A percentile compares a stretch with the other conserved stretches of the same genome.
Evolutionary conservation across 2,888 invertebrate species (phyloP).

Genomic region (Sarcophaga subvicina): DNA sequence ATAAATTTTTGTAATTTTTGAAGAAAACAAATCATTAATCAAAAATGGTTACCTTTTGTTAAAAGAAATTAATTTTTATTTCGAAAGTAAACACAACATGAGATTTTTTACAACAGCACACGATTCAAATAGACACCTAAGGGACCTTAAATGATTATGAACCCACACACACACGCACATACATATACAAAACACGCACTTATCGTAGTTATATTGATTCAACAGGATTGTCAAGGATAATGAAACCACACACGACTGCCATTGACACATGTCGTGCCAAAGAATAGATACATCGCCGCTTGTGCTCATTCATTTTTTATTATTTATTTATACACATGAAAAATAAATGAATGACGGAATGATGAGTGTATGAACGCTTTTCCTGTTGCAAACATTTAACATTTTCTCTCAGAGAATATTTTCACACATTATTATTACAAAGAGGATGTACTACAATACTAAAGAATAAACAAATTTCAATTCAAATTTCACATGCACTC

Average conservation of each 20-base stretch:
- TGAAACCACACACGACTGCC: slow-evolving; percentile 72
- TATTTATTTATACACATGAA: slow-evolving; percentile 57
- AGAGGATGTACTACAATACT: slow-evolving; percentile 73
- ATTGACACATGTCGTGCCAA: slow-evolving; percentile 77
- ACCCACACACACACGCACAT: slow-evolving; percentile 66
- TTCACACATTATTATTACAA: slow-evolving; percentile 78
- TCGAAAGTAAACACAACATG: slow-evolving; percentile 73
- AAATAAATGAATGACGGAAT: slow-evolving; percentile 28
- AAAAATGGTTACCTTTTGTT: slow-evolving; percentile 70
- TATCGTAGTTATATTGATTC: slow-evolving; percentile 64
- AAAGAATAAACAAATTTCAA: slow-evolving; percentile 66
- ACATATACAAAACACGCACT: slow-evolving; percentile 41
- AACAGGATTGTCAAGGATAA: slow-evolving; percentile 66
- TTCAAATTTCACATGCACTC: slow-evolving; percentile 60
- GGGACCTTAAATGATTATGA: slow-evolving; percentile 71
- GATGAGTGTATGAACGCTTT: slow-evolving; percentile 25
- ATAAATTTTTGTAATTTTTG: slow-evolving; percentile 65
- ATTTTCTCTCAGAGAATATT: slow-evolving; percentile 66
- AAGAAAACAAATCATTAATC: slow-evolving; percentile 78
- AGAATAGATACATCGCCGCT: slow-evolving; percentile 62
- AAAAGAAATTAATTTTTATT: slow-evolving; percentile 68
- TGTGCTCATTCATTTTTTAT: slow-evolving; percentile 67
- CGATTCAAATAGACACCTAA: slow-evolving; percentile 71
- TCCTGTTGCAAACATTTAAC: slow-evolving; percentile 36
- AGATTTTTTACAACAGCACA: slow-evolving; percentile 59